Evolutionary conservation across 2,888 invertebrate genomes (phyloP).

Genomic region (Watsonalla cultraria): DNA sequence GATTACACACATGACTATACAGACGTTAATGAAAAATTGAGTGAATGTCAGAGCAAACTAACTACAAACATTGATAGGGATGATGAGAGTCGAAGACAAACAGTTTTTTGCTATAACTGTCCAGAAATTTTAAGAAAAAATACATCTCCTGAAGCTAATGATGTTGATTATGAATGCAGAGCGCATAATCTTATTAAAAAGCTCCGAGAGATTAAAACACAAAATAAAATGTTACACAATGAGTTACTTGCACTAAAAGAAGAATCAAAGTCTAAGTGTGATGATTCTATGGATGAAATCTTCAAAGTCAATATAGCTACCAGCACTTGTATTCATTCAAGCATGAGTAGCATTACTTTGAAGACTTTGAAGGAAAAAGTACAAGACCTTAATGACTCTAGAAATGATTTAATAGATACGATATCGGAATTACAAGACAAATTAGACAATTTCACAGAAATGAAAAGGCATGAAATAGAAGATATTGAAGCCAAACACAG

Average conservation of each 20-base stretch:
- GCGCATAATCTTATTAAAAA: conserved; percentile 55
- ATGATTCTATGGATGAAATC: conserved; percentile 20
- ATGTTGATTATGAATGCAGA: conserved; percentile 42
- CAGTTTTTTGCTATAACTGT: conserved; percentile 27
- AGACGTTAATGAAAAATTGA: conserved; percentile 17
- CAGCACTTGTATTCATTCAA: conserved; percentile 25
- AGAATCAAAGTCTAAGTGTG: conserved; percentile 26
- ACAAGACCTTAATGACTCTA: conserved; percentile 47
- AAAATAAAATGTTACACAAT: conserved; percentile 50
- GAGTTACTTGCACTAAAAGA: conserved; percentile 47
- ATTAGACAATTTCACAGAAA: conserved; percentile 40
- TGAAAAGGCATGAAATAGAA: conserved; percentile 51
- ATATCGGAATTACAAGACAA: conserved; percentile 43
- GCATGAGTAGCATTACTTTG: conserved; percentile 37
- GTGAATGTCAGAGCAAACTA: conserved; percentile 18
- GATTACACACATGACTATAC: conserved; percentile 10
- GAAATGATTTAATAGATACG: conserved; percentile 42
- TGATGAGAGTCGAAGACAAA: conserved; percentile 15
- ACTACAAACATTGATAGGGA: conserved; percentile 7
- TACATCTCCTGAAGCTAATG: conserved; percentile 10
- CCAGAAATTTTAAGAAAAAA: conserved; percentile 22
- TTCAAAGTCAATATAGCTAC: conserved; percentile 40
- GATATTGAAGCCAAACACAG: conserved; percentile 49
- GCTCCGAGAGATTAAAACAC: conserved; percentile 59
- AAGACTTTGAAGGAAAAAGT: conserved; percentile 45